Base-by-base conservation (phyloP, 2,888 invertebrate genomes). In the Hesperia comma region DNA sequence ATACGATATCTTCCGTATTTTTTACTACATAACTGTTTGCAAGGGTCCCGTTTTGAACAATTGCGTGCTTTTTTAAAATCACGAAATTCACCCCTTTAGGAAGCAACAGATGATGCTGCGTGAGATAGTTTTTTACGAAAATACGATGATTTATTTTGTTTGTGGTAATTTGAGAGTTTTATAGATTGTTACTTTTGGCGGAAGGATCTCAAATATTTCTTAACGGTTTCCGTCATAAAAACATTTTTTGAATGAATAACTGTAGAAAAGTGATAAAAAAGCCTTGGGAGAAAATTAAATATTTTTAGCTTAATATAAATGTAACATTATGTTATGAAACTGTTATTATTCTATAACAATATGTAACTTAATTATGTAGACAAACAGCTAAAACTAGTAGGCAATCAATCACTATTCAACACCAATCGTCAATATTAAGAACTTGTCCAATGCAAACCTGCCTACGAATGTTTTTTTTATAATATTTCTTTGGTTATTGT, bases 161-260 rank as follows among this genome's bases (percentile, higher is more conserved):
- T 92, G 86, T 79, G 82, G 92, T 92, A 91, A 92, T 92, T 92
- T 92, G 89, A 92, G 88, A 90, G 74, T 88, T 89, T 90, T 92
- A 92, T 87, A 82, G 84, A 82, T 78, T 79, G 82, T 81, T 75
- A 79, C 67, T 79, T 75, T 79, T 86, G 83, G 86, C 87, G 80
- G 82, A 85, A 74, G 85, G 82, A 75, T 80, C 79, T 72, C 77
- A 75, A 71, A 80, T 78, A 79, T 85, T 86, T 81, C 81, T 79
- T 88, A 90, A 90, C 88, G 90, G 89, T 84, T 86, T 83, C 71
- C 58, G 33, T 37, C 49, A 37, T 49, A 49, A n/a, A 26, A 26
- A 56, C 40, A 10, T 6, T 10, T 19, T 19, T 49, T 19, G 0
- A 49, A 46, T 2, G 17, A 46, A 46, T 17, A 46, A 17, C 17